These are phyloP conservation scores for Podargus strigoides DNA, from an alignment of 2,797 vertebrate genomes.

Conservation along the genomic window DNA sequence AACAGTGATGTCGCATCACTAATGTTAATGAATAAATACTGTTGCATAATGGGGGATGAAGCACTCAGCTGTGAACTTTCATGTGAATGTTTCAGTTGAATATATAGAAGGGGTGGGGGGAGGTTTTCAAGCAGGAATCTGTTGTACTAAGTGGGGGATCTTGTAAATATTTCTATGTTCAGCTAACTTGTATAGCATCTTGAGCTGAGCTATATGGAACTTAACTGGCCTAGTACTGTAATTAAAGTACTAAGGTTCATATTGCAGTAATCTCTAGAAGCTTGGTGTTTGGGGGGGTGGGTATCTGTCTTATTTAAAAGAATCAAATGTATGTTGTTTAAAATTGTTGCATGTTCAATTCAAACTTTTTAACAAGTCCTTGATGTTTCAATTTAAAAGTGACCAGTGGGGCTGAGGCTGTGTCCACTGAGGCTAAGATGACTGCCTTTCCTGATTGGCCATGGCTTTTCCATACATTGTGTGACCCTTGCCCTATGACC, in stretches of 20 bases:
- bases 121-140: not conserved
- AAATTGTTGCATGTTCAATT: conserved; percentile 89
- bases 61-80: not conserved
- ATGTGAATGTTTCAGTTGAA: not conserved
- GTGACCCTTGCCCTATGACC: conserved; percentile 99
- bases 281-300: conserved; percentile 48
- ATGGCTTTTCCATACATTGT: conserved; percentile 99
- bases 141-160: not conserved
- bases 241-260: conserved; percentile 20
- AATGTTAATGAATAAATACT: not conserved
- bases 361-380: conserved; percentile 99
- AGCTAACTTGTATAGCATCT: not conserved
- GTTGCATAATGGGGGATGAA: not conserved
- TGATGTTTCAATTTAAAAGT: conserved; percentile 99
- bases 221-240: conserved; percentile 1
- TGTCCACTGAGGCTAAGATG: conserved; percentile 99
- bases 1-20: not conserved
- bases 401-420: conserved; percentile 99
- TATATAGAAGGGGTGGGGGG: not conserved
- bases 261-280: not conserved
- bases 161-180: not conserved
- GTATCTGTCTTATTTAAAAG: conserved; percentile 45
- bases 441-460: conserved; percentile 99
- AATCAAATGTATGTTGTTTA: conserved; percentile 78
- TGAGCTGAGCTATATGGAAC: not conserved